Evolutionary conservation across 2,797 vertebrate species (phyloP).

Genomic region (Lutjanus argentimaculatus): DNA sequence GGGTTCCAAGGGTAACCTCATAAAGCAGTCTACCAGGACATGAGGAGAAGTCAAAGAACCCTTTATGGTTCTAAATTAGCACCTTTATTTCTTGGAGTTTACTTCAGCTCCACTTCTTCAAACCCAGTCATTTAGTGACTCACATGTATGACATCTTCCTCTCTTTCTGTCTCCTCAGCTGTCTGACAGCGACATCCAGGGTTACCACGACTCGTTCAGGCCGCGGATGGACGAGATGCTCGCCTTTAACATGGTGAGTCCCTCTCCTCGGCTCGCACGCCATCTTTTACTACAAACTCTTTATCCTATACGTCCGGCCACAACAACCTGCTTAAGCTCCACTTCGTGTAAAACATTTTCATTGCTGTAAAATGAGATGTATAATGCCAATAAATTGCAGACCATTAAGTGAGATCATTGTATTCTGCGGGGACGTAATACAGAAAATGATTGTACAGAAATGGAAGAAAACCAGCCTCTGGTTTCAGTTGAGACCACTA

Average conservation of each 20-base stretch:
- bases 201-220: conserved; percentile 89
- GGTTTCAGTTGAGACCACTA: conserved; percentile 51
- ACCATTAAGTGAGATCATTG: conserved; percentile 53
- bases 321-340: conserved; percentile 25
- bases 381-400: conserved; percentile 41
- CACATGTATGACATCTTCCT: neutral
- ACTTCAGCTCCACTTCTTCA: neutral
- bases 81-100: no score
- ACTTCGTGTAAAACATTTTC: conserved; percentile 28
- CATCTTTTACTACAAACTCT: neutral
- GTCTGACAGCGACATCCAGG: conserved; percentile 88
- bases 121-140: neutral
- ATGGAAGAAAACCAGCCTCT: conserved; percentile 44
- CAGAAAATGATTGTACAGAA: conserved; percentile 33
- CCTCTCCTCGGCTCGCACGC: no score
- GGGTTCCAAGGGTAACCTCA: no score
- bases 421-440: conserved; percentile 37
- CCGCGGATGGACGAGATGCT: conserved; percentile 91
- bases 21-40: no score
- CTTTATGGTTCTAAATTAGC: no score
- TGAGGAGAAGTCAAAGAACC: no score
- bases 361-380: conserved; percentile 37
- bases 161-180: conserved; percentile 84
- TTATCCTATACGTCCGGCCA: neutral
- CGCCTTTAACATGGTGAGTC: conserved; percentile 96